A percentile compares a stretch with the other conserved stretches of the same genome.
Conservation (phyloP, 2,113 vertebrate species). For the Ivindomyrus marchei region DNA sequence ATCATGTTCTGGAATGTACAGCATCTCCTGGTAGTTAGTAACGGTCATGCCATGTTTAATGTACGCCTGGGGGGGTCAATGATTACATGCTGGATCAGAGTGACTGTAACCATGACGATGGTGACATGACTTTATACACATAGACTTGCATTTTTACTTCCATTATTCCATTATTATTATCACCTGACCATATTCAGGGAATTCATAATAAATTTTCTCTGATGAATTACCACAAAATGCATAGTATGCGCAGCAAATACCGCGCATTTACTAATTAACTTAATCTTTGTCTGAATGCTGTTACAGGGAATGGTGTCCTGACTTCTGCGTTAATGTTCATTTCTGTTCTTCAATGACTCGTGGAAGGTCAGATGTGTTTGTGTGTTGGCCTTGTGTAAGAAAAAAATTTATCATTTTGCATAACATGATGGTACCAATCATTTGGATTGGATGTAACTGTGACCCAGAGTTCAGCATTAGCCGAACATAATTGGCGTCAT, state of each 20-base stretch:
- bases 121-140: background rate
- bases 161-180: background rate
- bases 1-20: background rate
- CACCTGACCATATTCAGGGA: background rate
- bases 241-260: background rate
- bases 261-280: background rate
- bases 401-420: background rate
- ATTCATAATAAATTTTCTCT: background rate
- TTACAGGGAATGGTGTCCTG: background rate
- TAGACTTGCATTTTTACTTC: background rate
- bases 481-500: background rate
- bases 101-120: background rate
- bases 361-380: background rate
- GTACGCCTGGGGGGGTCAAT: background rate
- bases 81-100: background rate
- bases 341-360: background rate
- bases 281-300: background rate
- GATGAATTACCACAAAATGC: background rate
- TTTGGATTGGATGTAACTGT: background rate
- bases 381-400: background rate
- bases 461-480: background rate
- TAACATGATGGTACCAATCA: background rate
- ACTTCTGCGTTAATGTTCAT: background rate
- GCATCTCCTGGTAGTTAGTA: background rate
- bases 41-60: background rate